Evolutionary conservation across 2,113 vertebrate species (phyloP).

Genomic region (Pithys albifrons): DNA sequence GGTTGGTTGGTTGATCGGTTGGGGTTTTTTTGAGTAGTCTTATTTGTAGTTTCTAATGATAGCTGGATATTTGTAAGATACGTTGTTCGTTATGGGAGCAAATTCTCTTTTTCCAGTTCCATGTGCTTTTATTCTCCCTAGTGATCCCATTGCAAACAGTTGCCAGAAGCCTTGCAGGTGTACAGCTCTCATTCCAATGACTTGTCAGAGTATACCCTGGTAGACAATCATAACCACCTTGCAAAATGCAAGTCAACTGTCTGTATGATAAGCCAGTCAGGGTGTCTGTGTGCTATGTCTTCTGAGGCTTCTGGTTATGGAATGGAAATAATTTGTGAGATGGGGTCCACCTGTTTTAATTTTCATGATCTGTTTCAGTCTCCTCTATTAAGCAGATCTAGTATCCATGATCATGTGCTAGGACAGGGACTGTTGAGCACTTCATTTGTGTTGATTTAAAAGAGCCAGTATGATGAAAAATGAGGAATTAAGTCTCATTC

Average conservation of each 20-base stretch:
- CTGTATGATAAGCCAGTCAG: background rate
- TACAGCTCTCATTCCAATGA: background rate
- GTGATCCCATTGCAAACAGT: background rate
- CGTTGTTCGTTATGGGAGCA: background rate
- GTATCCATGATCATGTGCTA: background rate
- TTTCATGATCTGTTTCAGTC: background rate
- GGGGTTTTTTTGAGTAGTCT: background rate
- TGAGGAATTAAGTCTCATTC: background rate
- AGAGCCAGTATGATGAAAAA: background rate
- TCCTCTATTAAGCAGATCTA: background rate
- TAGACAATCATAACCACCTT: background rate
- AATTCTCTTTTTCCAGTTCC: background rate
- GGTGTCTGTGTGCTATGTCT: background rate
- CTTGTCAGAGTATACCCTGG: background rate
- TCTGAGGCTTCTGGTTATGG: background rate
- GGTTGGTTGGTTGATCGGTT: too few relatives aligned
- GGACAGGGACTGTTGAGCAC: background rate
- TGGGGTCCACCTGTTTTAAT: background rate
- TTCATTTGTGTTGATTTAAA: background rate
- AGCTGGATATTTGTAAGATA: background rate
- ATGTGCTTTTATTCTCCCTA: background rate
- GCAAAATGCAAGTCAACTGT: background rate
- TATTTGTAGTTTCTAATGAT: background rate
- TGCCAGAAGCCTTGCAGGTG: background rate
- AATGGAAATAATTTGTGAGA: background rate